Conservation (phyloP, 2,113 vertebrate genomes). For the Chitala chitala region DNA sequence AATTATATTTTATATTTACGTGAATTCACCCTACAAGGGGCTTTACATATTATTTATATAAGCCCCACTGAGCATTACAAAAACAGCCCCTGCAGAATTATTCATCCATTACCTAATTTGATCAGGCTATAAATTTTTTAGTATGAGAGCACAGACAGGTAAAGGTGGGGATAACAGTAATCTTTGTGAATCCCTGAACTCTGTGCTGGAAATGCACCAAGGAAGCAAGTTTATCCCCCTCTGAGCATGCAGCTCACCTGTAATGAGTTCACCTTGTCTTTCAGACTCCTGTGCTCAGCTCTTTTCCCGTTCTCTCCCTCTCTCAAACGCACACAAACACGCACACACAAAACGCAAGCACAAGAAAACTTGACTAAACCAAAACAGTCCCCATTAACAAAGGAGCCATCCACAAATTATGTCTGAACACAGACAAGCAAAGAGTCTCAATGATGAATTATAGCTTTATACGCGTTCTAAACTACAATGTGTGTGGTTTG, state of each 20-base stretch:
- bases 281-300: conserved; percentile 24
- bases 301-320: conserved; percentile 27
- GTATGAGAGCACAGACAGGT: conserved; percentile 6
- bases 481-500: background rate
- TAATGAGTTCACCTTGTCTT: conserved; percentile 37
- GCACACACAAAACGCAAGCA: background rate
- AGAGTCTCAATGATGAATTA: background rate
- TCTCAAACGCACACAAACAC: background rate
- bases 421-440: background rate
- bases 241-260: background rate
- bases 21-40: too few species aligned
- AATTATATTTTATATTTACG: too few species aligned
- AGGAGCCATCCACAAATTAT: background rate
- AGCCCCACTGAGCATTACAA: too few species aligned
- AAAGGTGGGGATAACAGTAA: background rate
- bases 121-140: conserved; percentile 38
- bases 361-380: too few species aligned
- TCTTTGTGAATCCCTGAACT: background rate
- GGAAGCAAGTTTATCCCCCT: background rate
- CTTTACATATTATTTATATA: too few species aligned
- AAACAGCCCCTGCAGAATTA: too few species aligned
- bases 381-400: too few species aligned
- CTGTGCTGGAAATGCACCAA: background rate
- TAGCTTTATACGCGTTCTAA: too few species aligned
- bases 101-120: too few species aligned